These are phyloP conservation scores for Rhyacophila brunnea DNA, from an alignment of 1,140 invertebrate species.

Conservation along the genomic window DNA sequence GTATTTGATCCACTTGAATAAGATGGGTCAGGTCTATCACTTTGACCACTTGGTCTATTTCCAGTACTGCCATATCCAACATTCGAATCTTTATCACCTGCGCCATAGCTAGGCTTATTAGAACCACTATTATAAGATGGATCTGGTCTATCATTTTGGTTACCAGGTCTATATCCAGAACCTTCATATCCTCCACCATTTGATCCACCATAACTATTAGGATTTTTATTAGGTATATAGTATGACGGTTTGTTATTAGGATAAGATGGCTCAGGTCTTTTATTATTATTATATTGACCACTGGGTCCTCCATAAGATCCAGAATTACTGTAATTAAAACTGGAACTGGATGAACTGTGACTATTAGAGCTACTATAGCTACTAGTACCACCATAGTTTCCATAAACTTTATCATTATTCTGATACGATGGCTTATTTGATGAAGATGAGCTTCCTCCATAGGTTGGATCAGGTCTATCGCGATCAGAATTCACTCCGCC, in stretches of 20 bases:
- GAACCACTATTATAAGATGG: conserved; percentile 10
- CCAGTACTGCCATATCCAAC: background rate
- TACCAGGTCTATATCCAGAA: conserved; percentile 3
- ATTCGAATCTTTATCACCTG: conserved; percentile 2
- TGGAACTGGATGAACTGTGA: no score
- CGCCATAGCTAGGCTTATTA: conserved; percentile 4
- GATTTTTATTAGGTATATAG: background rate
- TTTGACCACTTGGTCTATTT: background rate
- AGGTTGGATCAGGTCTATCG: background rate
- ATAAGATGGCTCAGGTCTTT: no score
- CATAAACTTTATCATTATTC: conserved; percentile 1
- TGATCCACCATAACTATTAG: conserved; percentile 1
- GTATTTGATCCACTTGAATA: background rate
- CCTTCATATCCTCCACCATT: background rate
- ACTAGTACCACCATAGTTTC: background rate
- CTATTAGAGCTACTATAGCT: background rate
- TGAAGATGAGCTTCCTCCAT: background rate
- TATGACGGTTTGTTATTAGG: background rate
- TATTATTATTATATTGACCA: no score
- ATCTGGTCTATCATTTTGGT: conserved; percentile 20
- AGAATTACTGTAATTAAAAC: background rate
- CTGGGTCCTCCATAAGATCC: no score
- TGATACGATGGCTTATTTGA: background rate
- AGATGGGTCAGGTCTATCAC: background rate
- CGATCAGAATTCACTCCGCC: background rate